Evolutionary conservation across 1,140 invertebrate species (phyloP), one percentile per base, ranked within the genome.

Genomic region (Drosophila gunungcola): DNA sequence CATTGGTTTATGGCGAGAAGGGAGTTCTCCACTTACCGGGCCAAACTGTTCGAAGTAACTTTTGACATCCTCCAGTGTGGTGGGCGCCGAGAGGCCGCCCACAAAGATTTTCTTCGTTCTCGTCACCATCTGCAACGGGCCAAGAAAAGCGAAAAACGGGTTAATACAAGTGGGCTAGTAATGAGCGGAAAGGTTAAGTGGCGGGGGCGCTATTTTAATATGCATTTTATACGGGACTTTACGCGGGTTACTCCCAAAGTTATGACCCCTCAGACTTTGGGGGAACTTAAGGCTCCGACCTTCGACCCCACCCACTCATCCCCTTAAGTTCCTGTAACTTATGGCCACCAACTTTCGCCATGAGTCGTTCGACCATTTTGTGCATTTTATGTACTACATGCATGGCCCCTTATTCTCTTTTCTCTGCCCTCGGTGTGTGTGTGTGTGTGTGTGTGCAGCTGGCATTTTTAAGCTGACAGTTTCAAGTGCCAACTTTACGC

Each of bases 101-200:
- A 99, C 98, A 94, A 99, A 99, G 95, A 99, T 99, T 95, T 99
- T 99, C 96, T 99, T 99, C 94, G 99, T 99, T 95, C 98, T 97
- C 93, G 98, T 99, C 93, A 99, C 98, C 98, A 99, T 99, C 98
- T 99, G 95, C 34, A 96, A 92, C 21, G 38, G 9, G 10, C 4
- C 9, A 27, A 46, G 12, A 34, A 29, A 12, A 51, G 7, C 25
- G 39, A 27, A 49, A n/a, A 34, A 52, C 12, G 41, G 36, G 13
- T 42, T 29, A 38, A 45, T 55, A 32, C 21, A 62, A 25, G 43
- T 11, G 3, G 13, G 3, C 25, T 43, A 58, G 43, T 58, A 68
- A 72, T 73, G 61, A 62, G 55, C 46, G 70, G 63, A 84, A 84
- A 81, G 68, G 68, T 77, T 69, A 84, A 73, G 55, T 77, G 62